A percentile compares a stretch with the other conserved stretches of the same genome.
These are phyloP conservation scores for Meiosimyza platycephala DNA, from an alignment of 2,888 invertebrate genomes.

Conservation along the genomic window DNA sequence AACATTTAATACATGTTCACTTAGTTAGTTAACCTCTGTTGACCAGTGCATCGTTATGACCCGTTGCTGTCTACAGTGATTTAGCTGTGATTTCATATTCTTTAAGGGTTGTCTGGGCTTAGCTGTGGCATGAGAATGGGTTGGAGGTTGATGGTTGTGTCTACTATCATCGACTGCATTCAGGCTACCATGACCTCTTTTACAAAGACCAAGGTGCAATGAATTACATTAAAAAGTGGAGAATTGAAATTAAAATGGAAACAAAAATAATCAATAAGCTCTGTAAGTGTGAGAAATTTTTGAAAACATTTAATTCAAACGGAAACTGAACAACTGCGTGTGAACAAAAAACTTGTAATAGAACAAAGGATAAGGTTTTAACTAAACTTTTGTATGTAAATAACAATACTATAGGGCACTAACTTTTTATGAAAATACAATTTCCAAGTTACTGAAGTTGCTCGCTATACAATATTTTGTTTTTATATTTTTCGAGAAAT, in stretches of 20 bases:
- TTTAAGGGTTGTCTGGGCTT: background rate
- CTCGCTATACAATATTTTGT: no score
- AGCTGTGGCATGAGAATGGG: background rate
- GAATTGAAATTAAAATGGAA: slow-evolving; percentile 48
- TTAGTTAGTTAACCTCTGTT: slow-evolving; percentile 49
- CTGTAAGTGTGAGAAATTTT: background rate
- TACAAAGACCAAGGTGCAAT: slow-evolving; percentile 55
- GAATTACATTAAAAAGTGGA: slow-evolving; percentile 44
- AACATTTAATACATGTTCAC: slow-evolving; percentile 20
- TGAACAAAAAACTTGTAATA: no score
- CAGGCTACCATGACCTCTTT: slow-evolving; percentile 61
- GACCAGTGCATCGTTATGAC: slow-evolving; percentile 54
- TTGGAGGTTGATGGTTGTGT: background rate
- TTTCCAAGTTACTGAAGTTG: no score
- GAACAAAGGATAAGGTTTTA: no score
- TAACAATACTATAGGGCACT: no score
- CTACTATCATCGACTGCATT: slow-evolving; percentile 52
- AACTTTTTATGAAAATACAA: no score
- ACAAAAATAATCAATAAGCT: slow-evolving; percentile 28
- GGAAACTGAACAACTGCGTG: no score
- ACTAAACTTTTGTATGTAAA: no score
- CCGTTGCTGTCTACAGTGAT: slow-evolving; percentile 42
- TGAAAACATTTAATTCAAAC: no score
- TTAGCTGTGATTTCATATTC: slow-evolving; percentile 37
- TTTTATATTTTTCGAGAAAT: no score